These are phyloP conservation scores for Capricornis sumatraensis DNA, from an alignment of 2,113 vertebrate genomes.

Conservation along the genomic window DNA sequence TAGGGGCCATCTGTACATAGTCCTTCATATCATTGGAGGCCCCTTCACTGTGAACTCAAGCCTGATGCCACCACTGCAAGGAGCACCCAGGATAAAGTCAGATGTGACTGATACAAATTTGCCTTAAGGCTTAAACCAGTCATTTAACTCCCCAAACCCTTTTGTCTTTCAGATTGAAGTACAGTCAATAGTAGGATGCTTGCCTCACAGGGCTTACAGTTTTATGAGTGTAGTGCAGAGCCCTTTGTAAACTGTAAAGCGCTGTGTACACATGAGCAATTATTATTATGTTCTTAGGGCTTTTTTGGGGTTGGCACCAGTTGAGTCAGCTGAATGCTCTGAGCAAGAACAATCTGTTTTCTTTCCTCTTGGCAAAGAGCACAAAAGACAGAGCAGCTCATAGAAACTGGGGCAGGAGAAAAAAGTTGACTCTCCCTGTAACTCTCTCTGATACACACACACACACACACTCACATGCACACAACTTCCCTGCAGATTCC, in stretches of 20 bases:
- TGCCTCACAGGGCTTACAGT: conserved; percentile 11
- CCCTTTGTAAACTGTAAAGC: conserved; percentile 65
- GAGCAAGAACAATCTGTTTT: conserved; percentile 77
- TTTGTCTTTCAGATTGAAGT: background rate
- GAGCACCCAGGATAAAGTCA: background rate
- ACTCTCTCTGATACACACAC: background rate
- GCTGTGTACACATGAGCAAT: conserved; percentile 60
- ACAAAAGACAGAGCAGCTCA: conserved; percentile 73
- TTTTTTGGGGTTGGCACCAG: conserved; percentile 66
- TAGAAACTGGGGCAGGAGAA: conserved; percentile 74
- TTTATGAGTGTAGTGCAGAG: conserved; percentile 11
- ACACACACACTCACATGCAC: background rate
- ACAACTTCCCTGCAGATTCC: background rate
- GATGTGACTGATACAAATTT: background rate
- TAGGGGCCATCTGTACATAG: no score
- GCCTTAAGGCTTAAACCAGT: background rate
- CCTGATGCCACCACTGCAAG: background rate
- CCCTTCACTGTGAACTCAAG: background rate
- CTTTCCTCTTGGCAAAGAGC: conserved; percentile 74
- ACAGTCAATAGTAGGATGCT: conserved; percentile 15
- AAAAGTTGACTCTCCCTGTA: conserved; percentile 26
- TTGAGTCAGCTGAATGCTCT: conserved; percentile 70
- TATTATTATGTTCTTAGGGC: conserved; percentile 58
- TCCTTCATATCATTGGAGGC: background rate
- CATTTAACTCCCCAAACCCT: background rate